phyloP scores from a whole-genome alignment of 2,797 vertebrate species.

The Tympanoctomys barrerae region DNA sequence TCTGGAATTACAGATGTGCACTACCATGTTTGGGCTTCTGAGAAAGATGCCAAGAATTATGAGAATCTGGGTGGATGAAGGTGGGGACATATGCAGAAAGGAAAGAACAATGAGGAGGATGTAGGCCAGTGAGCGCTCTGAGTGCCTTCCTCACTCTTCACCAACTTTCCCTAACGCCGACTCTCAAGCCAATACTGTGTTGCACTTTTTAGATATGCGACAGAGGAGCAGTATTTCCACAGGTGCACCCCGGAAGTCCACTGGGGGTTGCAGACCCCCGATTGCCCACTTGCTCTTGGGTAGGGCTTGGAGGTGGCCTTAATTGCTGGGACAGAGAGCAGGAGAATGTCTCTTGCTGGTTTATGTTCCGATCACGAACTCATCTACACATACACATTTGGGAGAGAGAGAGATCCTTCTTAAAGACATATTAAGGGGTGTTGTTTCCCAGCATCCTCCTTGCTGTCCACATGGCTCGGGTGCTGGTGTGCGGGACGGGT shows the following conservation, averaged over 20 bases:
- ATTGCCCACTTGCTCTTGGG: background rate
- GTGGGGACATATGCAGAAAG: background rate
- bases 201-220: background rate
- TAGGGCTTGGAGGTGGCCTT: background rate
- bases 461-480: accelerated
- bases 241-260: background rate
- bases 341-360: background rate
- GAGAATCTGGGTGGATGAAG: background rate
- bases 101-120: background rate
- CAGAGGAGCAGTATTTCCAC: background rate
- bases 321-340: background rate
- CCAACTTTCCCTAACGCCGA: no score
- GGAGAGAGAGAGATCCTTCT: background rate
- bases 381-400: background rate
- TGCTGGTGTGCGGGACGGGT: background rate
- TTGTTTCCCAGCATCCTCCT: background rate
- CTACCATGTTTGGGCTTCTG: background rate
- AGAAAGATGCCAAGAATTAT: background rate
- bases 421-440: background rate
- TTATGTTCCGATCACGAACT: background rate
- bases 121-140: background rate
- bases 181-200: background rate
- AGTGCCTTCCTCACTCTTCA: background rate
- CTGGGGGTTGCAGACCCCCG: background rate
- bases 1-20: background rate